These are phyloP conservation scores for Microhierax caerulescens DNA, from an alignment of 2,797 vertebrate genomes.

Conservation along the genomic window DNA sequence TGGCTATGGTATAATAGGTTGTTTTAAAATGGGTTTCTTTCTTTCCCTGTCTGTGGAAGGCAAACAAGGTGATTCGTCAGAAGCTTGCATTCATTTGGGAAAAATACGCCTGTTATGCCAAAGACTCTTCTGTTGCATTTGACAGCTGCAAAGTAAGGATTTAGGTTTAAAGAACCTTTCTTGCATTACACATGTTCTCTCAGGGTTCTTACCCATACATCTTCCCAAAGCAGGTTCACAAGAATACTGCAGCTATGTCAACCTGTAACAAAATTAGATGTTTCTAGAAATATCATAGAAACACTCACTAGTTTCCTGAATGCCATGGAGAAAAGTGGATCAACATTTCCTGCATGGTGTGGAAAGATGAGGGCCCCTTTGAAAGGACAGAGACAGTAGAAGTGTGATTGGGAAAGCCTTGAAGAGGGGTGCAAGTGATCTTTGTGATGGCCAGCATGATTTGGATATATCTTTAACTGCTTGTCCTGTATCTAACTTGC, in stretches of 20 bases:
- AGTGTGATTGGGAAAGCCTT: background rate
- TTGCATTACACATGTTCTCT: background rate
- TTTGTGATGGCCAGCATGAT: background rate
- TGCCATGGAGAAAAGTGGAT: background rate
- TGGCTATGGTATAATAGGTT: background rate
- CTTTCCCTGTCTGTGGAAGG: background rate
- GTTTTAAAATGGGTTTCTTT: background rate
- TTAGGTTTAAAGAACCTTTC: background rate
- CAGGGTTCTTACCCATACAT: background rate
- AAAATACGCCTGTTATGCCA: background rate
- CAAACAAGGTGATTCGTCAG: background rate
- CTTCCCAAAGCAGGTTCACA: background rate
- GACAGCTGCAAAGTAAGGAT: background rate
- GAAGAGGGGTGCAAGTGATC: background rate
- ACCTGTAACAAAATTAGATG: background rate
- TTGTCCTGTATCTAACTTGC: background rate
- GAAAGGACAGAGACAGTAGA: background rate
- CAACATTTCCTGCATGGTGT: background rate
- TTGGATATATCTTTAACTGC: background rate
- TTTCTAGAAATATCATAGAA: background rate
- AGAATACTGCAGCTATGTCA: background rate
- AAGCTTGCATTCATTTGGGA: background rate
- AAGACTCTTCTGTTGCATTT: background rate
- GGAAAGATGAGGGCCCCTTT: background rate
- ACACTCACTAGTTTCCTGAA: background rate